Base-by-base conservation (phyloP, 2,888 invertebrate genomes). In the Parnassius glacialis region DNA sequence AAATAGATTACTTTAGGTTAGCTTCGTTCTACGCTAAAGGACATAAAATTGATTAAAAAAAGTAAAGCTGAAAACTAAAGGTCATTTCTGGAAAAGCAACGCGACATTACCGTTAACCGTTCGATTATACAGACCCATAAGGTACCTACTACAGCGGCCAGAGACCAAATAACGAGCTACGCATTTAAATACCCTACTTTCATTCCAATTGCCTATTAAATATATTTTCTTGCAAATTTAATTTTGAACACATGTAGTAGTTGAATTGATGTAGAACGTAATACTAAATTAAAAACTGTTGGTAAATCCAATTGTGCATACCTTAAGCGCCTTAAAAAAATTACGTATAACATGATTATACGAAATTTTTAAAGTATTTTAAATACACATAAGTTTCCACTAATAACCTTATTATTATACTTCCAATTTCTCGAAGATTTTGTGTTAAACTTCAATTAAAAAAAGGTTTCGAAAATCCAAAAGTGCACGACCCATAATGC, bases 161-260 rank as follows among this genome's bases (percentile, higher is more conserved):
- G 73, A 73, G 71, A 71, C 78, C 80, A 85, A 84, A 86, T 87
- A 84, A 85, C 79, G 82, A 82, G 80, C 76, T 79, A 79, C 85
- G 83, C 83, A 87, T 85, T 85, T 83, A 85, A 85, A 87, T 85
- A 78, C 78, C 79, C 79, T 78, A 74, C 73, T 81, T 79, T 75
- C 75, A 70, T 70, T 74, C 74, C 78, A 74, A 82, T 80, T 79
- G 76, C 70, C 70, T 78, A 76, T 78, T 42, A 48, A 50, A 16
- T 55, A 43, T 13, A 34, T 61, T 51, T 55, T 50, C n/a, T 7
- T 2, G 48, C 9, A 10, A 48, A 13, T n/a, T 48, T 45, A n/a
- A n/a, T 3, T 43, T 45, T 45, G 12, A 45, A 13, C 10, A 13
- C 13, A 34, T 34, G 7, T 48, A 7, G 48, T 13, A 43, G 0